phyloP scores from a whole-genome alignment of 2,797 vertebrate genomes.

The Onychomys torridus region DNA sequence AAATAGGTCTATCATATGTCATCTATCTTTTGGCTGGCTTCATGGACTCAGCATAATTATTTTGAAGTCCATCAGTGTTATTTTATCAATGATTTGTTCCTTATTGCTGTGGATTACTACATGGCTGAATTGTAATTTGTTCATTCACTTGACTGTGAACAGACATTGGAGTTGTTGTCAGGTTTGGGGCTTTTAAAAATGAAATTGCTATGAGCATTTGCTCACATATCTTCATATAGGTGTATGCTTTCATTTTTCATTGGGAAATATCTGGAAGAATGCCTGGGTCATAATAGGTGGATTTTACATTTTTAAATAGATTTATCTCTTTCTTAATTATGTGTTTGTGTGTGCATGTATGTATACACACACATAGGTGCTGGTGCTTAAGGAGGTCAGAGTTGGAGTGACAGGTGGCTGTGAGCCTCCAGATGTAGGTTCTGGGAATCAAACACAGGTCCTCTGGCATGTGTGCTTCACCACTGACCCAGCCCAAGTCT shows the following conservation, averaged over 20 bases:
- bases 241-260: not conserved
- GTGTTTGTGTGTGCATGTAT: not conserved
- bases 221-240: not conserved
- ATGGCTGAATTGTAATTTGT: not conserved
- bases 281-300: not conserved
- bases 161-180: not conserved
- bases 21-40: not conserved
- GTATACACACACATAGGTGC: not conserved
- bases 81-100: constrained; percentile 7
- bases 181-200: constrained; percentile 34
- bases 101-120: not conserved
- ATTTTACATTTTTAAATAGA: not conserved
- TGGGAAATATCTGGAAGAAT: not conserved
- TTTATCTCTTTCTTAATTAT: not conserved
- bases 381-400: not conserved
- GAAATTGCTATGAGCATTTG: not conserved
- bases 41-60: not conserved
- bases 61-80: constrained; percentile 5
- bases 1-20: not conserved
- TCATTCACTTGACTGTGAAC: not conserved
- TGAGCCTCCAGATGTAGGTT: not conserved
- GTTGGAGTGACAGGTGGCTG: no score
- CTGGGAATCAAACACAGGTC: not conserved
- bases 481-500: not conserved
- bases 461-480: not conserved